These are phyloP conservation scores for Myotis planiceps DNA, from an alignment of 2,797 vertebrate species.

Conservation along the genomic window DNA sequence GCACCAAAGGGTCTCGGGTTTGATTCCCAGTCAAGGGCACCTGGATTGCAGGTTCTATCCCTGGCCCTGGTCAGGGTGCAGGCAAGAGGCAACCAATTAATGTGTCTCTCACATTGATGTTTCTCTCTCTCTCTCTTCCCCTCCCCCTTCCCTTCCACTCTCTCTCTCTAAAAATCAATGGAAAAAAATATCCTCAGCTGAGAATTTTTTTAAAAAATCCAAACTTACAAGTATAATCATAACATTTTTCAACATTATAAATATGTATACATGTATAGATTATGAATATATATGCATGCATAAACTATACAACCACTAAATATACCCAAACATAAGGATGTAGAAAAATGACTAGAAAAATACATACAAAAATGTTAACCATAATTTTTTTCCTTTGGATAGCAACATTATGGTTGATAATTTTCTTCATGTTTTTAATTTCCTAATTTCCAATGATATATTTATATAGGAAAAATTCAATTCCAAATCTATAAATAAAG, in stretches of 20 bases:
- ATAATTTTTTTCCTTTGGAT: neutral
- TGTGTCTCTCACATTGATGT: no score
- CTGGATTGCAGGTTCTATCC: no score
- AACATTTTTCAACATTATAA: constrained; percentile 22
- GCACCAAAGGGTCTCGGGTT: no score
- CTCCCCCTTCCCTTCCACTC: no score
- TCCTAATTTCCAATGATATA: constrained; percentile 16
- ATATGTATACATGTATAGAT: neutral
- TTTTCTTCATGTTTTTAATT: constrained; percentile 57
- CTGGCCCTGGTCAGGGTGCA: no score
- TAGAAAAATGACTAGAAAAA: constrained; percentile 37
- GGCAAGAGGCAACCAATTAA: no score
- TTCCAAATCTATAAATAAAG: neutral
- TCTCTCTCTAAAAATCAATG: no score
- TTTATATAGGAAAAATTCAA: neutral
- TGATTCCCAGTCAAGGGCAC: no score
- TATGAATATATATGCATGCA: neutral
- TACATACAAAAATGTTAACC: neutral
- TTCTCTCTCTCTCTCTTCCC: no score
- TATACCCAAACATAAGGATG: neutral
- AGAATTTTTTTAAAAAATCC: neutral
- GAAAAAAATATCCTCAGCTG: no score
- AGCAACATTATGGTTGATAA: constrained; percentile 4
- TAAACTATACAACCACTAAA: neutral
- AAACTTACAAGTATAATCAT: constrained; percentile 4